Conservation (phyloP, 2,113 vertebrate species). For the Chionomys nivalis region DNA sequence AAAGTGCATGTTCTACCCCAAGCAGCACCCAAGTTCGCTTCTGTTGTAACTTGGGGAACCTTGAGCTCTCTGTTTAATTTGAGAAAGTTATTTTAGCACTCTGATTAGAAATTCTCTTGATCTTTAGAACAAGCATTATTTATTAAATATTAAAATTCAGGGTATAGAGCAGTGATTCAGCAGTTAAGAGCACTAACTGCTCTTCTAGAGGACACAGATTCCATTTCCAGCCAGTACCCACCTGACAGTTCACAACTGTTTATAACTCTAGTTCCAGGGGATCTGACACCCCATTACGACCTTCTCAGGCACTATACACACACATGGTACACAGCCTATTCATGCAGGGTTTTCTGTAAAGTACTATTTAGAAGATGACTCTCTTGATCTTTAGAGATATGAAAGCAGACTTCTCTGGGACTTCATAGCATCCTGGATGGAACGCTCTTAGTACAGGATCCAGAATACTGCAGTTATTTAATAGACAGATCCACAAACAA, state of each 20-base stretch:
- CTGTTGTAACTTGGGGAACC: not conserved
- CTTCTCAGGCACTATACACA: not conserved
- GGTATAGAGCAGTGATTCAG: not conserved
- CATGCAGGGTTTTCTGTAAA: not conserved
- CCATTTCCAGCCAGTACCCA: not conserved
- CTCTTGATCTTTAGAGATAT: not conserved
- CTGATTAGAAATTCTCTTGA: not conserved
- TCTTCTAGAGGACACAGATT: not conserved
- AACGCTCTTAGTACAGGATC: not conserved
- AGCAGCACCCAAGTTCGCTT: not conserved
- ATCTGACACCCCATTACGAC: not conserved
- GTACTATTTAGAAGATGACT: slow-evolving; percentile 9
- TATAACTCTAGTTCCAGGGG: not conserved
- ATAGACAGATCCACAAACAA: slow-evolving; percentile 23
- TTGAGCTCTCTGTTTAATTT: not conserved
- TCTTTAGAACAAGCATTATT: not conserved
- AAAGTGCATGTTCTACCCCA: not conserved
- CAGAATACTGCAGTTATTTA: not conserved
- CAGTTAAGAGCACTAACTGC: not conserved
- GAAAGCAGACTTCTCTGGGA: not conserved
- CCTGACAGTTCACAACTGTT: not conserved
- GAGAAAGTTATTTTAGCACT: not conserved
- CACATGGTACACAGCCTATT: not conserved
- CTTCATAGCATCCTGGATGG: not conserved
- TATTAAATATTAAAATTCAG: not conserved